phyloP scores from a whole-genome alignment of 2,113 vertebrate genomes.

The Strigops habroptila region DNA sequence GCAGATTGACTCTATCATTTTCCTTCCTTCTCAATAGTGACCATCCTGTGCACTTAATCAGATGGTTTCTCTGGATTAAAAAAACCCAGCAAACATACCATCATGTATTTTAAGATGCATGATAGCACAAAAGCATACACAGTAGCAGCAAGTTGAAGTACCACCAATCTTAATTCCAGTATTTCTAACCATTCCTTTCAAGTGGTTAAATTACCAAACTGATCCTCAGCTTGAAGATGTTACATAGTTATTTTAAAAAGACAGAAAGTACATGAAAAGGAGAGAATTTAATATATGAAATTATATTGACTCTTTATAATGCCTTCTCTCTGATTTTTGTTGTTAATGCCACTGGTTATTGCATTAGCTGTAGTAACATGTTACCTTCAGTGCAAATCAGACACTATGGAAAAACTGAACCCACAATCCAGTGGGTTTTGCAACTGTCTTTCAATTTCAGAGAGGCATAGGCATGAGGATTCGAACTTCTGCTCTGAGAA shows the following conservation, averaged over 20 bases:
- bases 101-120: background rate
- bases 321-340: background rate
- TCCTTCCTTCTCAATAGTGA: background rate
- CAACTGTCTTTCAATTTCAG: background rate
- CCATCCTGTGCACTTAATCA: background rate
- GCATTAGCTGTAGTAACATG: background rate
- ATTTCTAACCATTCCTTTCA: background rate
- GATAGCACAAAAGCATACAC: background rate
- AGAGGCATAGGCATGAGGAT: background rate
- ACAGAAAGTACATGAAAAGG: background rate
- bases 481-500: background rate
- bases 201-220: background rate
- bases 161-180: background rate
- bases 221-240: background rate
- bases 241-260: background rate
- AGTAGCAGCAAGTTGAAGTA: background rate
- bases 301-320: background rate
- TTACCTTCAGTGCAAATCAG: background rate
- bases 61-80: background rate
- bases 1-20: background rate
- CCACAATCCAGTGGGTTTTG: background rate
- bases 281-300: background rate
- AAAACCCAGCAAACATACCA: background rate
- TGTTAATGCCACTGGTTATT: background rate
- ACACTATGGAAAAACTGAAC: background rate